Percentiles rank a stretch among this genome's conserved stretches.
Conservation (phyloP, 2,113 vertebrate species). For the Nibea albiflora region DNA sequence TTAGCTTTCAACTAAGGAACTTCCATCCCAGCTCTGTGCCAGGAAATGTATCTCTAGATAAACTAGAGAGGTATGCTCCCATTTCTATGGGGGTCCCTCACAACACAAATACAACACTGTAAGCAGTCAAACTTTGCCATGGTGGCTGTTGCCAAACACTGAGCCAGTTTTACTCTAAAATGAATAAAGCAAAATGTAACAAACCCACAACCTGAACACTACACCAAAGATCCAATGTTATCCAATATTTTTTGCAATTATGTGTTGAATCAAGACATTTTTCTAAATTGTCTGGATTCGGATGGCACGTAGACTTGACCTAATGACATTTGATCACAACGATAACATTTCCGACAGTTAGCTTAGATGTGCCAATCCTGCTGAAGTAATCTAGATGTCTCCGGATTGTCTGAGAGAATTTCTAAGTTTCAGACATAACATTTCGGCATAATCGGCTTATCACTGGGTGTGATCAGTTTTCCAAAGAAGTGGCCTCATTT, state of each 20-base stretch:
- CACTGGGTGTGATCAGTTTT: neutral
- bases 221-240: neutral
- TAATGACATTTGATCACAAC: slow-evolving; percentile 40
- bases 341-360: slow-evolving; percentile 69
- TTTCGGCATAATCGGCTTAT: slow-evolving; percentile 10
- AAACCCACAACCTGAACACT: neutral
- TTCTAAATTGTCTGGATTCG: slow-evolving; percentile 27
- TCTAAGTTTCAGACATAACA: slow-evolving; percentile 61
- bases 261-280: slow-evolving; percentile 10
- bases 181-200: too few relatives aligned
- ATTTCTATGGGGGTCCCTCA: too few relatives aligned
- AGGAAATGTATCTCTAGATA: too few relatives aligned
- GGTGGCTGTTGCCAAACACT: too few relatives aligned
- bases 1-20: too few relatives aligned
- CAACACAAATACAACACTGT: too few relatives aligned
- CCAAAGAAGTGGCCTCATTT: neutral
- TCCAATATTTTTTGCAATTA: slow-evolving; percentile 3
- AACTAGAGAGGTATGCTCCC: too few relatives aligned
- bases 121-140: too few relatives aligned
- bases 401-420: slow-evolving; percentile 59
- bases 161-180: too few relatives aligned
- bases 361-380: slow-evolving; percentile 51
- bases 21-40: too few relatives aligned
- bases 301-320: slow-evolving; percentile 5
- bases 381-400: slow-evolving; percentile 58